phyloP scores from a whole-genome alignment of 2,113 vertebrate species.

The Sebastes fasciatus region DNA sequence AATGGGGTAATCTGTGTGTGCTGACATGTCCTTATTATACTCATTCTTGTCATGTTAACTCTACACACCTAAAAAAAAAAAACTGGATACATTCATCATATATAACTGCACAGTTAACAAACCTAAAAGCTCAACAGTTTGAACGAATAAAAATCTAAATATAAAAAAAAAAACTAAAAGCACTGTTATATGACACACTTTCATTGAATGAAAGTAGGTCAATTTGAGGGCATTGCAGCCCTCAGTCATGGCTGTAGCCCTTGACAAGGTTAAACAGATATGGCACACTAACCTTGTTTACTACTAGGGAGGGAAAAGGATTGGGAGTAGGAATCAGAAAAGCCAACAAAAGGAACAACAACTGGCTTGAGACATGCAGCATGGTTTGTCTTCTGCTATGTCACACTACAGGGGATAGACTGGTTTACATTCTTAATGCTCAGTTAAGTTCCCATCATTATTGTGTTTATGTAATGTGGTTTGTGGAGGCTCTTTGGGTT shows the following conservation, averaged over 20 bases:
- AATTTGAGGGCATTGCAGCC: background rate
- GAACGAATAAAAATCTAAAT: background rate
- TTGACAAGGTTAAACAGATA: background rate
- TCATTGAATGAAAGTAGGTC: background rate
- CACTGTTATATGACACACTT: conserved; percentile 7
- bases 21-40: background rate
- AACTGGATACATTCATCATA: background rate
- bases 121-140: background rate
- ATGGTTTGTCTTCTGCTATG: background rate
- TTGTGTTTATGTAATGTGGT: background rate
- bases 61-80: background rate
- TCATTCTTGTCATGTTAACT: background rate
- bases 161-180: background rate
- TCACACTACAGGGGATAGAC: background rate
- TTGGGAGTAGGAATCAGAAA: background rate
- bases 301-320: background rate
- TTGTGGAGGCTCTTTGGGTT: background rate
- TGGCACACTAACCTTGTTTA: background rate
- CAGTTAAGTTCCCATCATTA: background rate
- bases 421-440: background rate
- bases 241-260: background rate
- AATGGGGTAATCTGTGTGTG: background rate
- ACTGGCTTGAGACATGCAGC: background rate
- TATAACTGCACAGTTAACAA: too few relatives aligned
- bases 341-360: background rate